A percentile compares a stretch with the other conserved stretches of the same genome.
These are phyloP conservation scores for Aethina tumida DNA, from an alignment of 1,140 invertebrate genomes.

Conservation along the genomic window DNA sequence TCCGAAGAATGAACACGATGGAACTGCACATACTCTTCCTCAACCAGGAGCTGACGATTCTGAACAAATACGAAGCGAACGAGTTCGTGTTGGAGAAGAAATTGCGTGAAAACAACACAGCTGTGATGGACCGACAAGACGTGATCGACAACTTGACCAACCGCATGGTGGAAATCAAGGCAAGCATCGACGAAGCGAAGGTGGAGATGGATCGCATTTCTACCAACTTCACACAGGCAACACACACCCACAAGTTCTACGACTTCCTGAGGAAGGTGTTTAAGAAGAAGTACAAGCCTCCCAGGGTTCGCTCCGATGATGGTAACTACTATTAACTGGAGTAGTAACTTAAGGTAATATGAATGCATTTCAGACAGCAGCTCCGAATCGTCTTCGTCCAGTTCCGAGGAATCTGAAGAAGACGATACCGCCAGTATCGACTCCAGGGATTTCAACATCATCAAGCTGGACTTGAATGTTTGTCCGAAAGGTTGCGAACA, in stretches of 20 bases:
- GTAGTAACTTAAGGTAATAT: neutral
- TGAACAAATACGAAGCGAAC: slow-evolving; percentile 62
- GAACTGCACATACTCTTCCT: slow-evolving; percentile 59
- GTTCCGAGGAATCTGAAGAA: slow-evolving; percentile 46
- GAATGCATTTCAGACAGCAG: slow-evolving; percentile 18
- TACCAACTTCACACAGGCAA: slow-evolving; percentile 39
- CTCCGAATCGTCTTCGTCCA: slow-evolving; percentile 34
- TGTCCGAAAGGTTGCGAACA: slow-evolving; percentile 66
- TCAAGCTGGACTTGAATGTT: slow-evolving; percentile 59
- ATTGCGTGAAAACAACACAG: slow-evolving; percentile 45
- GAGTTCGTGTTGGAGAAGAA: too few species aligned
- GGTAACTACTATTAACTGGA: slow-evolving; percentile 26
- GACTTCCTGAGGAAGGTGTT: slow-evolving; percentile 67
- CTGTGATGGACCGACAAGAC: slow-evolving; percentile 36
- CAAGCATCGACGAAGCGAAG: slow-evolving; percentile 17
- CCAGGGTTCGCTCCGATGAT: slow-evolving; percentile 35
- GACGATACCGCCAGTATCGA: slow-evolving; percentile 48
- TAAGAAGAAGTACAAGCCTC: slow-evolving; percentile 60
- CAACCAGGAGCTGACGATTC: slow-evolving; percentile 66
- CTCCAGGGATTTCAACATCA: slow-evolving; percentile 48
- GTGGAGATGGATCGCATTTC: slow-evolving; percentile 25
- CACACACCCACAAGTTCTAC: slow-evolving; percentile 61
- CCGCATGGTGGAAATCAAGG: slow-evolving; percentile 12
- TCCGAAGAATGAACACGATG: slow-evolving; percentile 52
- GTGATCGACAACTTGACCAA: slow-evolving; percentile 11